phyloP scores from a whole-genome alignment of 1,140 invertebrate genomes.

The Zophobas morio region DNA sequence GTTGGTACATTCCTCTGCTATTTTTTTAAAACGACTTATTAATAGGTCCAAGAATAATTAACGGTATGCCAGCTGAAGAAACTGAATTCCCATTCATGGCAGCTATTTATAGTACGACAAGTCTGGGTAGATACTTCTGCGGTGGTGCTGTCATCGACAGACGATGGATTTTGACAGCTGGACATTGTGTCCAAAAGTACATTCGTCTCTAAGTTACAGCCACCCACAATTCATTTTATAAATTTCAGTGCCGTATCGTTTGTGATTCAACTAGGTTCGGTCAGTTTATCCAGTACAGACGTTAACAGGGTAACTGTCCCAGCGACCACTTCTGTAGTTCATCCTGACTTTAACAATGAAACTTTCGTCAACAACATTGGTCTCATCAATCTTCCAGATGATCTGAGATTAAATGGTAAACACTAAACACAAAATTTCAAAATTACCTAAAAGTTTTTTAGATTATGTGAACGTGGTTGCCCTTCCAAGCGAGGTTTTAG shows the following conservation, averaged over 20 bases:
- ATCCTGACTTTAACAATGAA: constrained; percentile 14
- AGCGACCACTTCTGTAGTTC: background rate
- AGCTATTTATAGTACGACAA: constrained; percentile 1
- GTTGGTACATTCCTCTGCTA: background rate
- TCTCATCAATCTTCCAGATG: constrained; percentile 9
- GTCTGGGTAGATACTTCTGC: constrained; percentile 21
- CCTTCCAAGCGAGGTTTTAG: background rate
- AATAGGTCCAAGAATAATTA: constrained; percentile 13
- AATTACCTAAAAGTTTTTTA: constrained; percentile 8
- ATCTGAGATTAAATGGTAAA: constrained; percentile 3
- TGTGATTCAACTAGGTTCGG: constrained; percentile 10
- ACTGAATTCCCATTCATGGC: constrained; percentile 10
- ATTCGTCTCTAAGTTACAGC: background rate
- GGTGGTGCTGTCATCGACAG: constrained; percentile 16
- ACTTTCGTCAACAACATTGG: constrained; percentile 3
- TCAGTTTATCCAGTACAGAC: background rate
- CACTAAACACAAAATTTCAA: background rate
- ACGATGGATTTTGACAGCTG: constrained; percentile 30
- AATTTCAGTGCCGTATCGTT: constrained; percentile 22
- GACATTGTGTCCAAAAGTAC: constrained; percentile 12
- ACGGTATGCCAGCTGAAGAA: background rate
- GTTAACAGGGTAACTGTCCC: background rate
- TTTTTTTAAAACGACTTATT: background rate
- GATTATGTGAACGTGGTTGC: constrained; percentile 26
- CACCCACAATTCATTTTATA: background rate